Percentiles rank a stretch among this genome's conserved stretches.
phyloP scores from a whole-genome alignment of 2,113 vertebrate genomes.

The Gobiocypris rarus region DNA sequence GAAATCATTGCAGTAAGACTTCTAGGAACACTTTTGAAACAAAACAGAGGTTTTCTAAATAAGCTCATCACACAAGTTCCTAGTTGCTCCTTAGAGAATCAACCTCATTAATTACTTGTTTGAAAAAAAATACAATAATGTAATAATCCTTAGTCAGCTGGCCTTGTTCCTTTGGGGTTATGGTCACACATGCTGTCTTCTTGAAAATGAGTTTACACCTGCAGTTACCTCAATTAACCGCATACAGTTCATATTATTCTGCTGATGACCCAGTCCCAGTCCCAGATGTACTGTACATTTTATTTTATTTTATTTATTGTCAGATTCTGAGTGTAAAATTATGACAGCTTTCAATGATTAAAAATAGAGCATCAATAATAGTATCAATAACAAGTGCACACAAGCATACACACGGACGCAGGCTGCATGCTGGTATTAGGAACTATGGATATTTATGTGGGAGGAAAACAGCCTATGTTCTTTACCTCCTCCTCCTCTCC shows the following conservation, averaged over 20 bases:
- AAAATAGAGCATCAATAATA: background rate
- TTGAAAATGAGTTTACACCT: conserved; percentile 19
- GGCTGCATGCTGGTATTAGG: background rate
- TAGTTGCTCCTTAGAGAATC: background rate
- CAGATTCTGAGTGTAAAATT: background rate
- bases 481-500: background rate
- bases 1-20: background rate
- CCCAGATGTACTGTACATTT: background rate
- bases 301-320: background rate
- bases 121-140: background rate
- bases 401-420: conserved; percentile 3
- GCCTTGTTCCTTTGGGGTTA: background rate
- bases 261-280: background rate
- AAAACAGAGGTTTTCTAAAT: background rate
- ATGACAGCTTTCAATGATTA: background rate
- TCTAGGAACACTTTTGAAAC: background rate
- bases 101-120: background rate
- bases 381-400: background rate
- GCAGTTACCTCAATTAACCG: conserved; percentile 12
- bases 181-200: background rate
- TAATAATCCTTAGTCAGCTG: background rate
- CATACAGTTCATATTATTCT: background rate
- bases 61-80: background rate
- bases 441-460: conserved; percentile 47
- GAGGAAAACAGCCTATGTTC: conserved; percentile 29